Evolutionary conservation across 2,113 vertebrate species (phyloP).

Genomic region (Gadus macrocephalus): DNA sequence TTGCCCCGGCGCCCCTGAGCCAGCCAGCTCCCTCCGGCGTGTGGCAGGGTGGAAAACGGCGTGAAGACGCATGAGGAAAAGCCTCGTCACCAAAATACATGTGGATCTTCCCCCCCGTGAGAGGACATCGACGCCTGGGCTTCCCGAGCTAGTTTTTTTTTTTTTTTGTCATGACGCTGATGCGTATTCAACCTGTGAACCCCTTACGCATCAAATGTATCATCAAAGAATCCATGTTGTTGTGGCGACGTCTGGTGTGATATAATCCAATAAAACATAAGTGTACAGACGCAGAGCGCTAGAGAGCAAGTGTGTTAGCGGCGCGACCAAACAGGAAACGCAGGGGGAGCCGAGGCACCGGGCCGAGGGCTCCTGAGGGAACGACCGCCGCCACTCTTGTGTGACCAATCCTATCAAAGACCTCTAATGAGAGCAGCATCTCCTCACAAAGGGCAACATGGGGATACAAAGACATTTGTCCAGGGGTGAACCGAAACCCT

Average conservation of each 20-base stretch:
- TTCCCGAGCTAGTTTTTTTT: no score
- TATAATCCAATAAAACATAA: conserved; percentile 3
- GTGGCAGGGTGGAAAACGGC: neutral
- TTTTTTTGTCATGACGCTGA: no score
- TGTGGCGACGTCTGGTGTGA: neutral
- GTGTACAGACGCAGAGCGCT: neutral
- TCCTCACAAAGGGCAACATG: conserved; percentile 44
- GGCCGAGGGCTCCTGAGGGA: conserved; percentile 39
- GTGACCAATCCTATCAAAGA: conserved; percentile 51
- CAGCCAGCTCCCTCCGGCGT: neutral
- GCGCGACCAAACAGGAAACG: conserved; percentile 31
- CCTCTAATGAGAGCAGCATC: conserved; percentile 41
- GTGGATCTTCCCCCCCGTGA: no score
- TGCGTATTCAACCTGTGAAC: no score
- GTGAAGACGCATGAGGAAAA: neutral
- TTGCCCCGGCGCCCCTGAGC: conserved; percentile 10
- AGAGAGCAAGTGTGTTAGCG: neutral
- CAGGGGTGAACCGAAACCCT: conserved; percentile 1
- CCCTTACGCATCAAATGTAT: no score
- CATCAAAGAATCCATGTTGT: neutral
- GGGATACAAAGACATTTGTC: conserved; percentile 10
- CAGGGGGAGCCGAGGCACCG: conserved; percentile 44
- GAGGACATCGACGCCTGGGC: no score
- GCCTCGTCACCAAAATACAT: no score
- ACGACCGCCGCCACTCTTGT: conserved; percentile 40